Base-by-base conservation (phyloP, 2,797 vertebrate genomes). In the Ataeniobius toweri region DNA sequence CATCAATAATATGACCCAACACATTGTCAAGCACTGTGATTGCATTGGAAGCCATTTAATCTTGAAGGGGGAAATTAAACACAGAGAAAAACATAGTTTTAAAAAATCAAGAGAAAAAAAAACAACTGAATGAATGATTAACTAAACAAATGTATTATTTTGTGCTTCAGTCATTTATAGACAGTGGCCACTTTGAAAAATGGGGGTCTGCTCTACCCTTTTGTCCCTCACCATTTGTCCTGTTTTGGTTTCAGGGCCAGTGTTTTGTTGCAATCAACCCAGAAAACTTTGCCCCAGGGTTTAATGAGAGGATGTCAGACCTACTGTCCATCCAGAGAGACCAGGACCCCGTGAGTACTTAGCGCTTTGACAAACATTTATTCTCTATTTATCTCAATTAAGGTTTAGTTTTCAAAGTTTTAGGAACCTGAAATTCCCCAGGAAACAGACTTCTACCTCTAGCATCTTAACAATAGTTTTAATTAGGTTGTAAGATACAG, bases 221-320 rank as follows among this genome's bases (percentile, higher is more conserved):
- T 56, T 24, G 51, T 39, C 0, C 13, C 10, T 83, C 73, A 61
- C 36, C 1, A 24, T 55, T 68, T 70, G 26, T 0, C 7, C 16
- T 41, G 0, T 53, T 76, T 68, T 24, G 1, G 31, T 83, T 87
- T 36, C 84, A 96, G 96, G 96, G 95, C 77, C 96, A 96, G 82
- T 96, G 95, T 82, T 96, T 96, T 71, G 94, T 96, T 46, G 95
- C 93, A 0, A 92, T 96, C 76, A 95, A 96, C 87, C 95, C 94
- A 16, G 93, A 90, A 24, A 94, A 91, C 89, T 96, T 96, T 85
- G 95, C 95, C 41, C 75, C 91, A 0, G 93, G 93, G 24, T 96
- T 96, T 80, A 88, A 50, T 7, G 85, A 90, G 63, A 92, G 96
- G 83, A 95, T 96, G 95, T 89, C 94, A 2, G 94, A 95, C 75